Evolutionary conservation across 35 echinoderm and acorn worm species (phyloP), one percentile per base, ranked within the genome.

Genomic region (Acanthaster planci): DNA sequence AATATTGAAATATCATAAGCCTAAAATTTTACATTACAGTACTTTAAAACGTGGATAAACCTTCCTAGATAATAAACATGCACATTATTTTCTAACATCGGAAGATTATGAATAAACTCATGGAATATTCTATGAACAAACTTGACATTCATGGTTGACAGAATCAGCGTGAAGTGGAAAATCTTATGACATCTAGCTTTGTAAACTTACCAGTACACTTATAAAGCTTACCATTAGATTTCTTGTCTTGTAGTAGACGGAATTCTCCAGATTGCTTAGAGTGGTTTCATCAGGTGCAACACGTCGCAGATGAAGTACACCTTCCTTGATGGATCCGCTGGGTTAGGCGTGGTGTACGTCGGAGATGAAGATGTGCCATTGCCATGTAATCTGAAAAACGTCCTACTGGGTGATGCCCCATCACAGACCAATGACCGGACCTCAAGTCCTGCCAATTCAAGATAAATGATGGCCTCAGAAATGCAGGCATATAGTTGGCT

Each of bases 291-390:
- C 1, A 92, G 60, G 77, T 92, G 90, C 7, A 85, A 72, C 22
- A 88, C 85, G 51, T 87, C 86, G 55, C 91, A 93, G 22, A 88
- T 88, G 76, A 93, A 93, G 52, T 80, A 93, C 0, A 93, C 67
- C 64, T 56, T 76, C 51, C 80, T 52, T 39, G 76, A 36, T 21
- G 21, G 37, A 39, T 80, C 38, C 0, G 57, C 36, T 7, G 8
- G 88, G 67, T 90, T 72, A 2, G 50, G 31, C 16, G 78, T 72
- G 22, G 12, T 81, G 32, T 81, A 89, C 1, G 42, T 40, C 3
- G 29, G 19, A 21, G 39, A 57, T 67, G 57, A 40, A 27, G 44
- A 1, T 3, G 19, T 39, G 40, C 37, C 38, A 39, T 51, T 10
- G 15, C 8, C 15, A 54, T 77, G 76, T 12, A 78, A 2, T 17